phyloP scores from a whole-genome alignment of 1,140 invertebrate species.

The Drosophila mojavensis region DNA sequence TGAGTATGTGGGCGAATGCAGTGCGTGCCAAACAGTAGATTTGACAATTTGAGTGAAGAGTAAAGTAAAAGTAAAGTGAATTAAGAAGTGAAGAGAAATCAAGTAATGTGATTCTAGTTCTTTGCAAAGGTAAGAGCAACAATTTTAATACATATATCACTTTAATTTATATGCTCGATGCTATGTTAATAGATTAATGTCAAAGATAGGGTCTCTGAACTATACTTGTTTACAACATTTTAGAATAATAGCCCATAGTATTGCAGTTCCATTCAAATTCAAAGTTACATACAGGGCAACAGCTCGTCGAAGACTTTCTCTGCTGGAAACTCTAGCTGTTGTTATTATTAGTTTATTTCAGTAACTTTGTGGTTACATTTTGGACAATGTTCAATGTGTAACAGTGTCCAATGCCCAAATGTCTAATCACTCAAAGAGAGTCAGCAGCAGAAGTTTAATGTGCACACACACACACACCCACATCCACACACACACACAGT shows the following conservation, averaged over 20 bases:
- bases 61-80: not conserved
- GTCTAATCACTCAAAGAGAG: constrained; percentile 73
- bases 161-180: no score
- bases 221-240: no score
- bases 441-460: constrained; percentile 43
- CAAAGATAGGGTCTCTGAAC: no score
- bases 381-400: constrained; percentile 20
- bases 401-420: constrained; percentile 1
- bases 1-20: not conserved
- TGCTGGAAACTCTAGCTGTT: not conserved
- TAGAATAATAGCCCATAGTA: no score
- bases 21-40: not conserved
- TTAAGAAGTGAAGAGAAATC: not conserved
- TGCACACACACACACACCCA: constrained; percentile 13
- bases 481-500: not conserved
- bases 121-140: not conserved
- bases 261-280: no score
- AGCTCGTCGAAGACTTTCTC: no score
- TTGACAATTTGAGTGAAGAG: not conserved
- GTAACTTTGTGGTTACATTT: constrained; percentile 17
- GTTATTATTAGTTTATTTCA: not conserved
- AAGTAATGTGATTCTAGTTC: not conserved
- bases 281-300: no score
- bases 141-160: no score
- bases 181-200: no score